A percentile compares a stretch with the other conserved stretches of the same genome.
Evolutionary conservation across 2,113 vertebrate species (phyloP).

Genomic region (Podocnemis expansa): DNA sequence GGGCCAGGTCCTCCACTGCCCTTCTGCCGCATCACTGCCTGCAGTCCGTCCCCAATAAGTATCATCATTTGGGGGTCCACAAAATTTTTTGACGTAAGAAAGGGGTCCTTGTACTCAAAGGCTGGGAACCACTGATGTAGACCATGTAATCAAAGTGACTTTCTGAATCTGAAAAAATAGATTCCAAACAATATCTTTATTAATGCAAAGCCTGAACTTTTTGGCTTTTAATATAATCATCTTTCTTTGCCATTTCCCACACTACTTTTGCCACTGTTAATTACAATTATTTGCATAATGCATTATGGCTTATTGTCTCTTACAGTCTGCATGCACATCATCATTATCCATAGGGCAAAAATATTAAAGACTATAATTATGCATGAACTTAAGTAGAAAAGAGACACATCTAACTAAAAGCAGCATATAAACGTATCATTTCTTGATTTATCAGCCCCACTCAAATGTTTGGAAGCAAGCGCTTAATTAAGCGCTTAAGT

Average conservation of each 20-base stretch:
- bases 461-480: background rate
- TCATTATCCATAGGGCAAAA: background rate
- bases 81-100: too few species aligned
- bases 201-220: background rate
- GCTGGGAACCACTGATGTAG: too few species aligned
- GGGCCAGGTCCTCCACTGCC: too few species aligned
- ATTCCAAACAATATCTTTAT: background rate
- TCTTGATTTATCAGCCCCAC: background rate
- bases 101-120: too few species aligned
- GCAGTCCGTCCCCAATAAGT: too few species aligned
- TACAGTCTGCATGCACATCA: background rate
- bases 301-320: background rate
- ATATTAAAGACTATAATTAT: background rate
- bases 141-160: background rate
- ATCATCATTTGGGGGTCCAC: too few species aligned
- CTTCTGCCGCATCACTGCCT: too few species aligned
- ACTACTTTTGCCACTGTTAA: background rate
- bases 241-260: background rate
- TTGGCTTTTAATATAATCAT: background rate
- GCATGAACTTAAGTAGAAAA: background rate
- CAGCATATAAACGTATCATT: too few species aligned
- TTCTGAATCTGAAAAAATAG: background rate
- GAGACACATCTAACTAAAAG: too few species aligned
- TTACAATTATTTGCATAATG: background rate
- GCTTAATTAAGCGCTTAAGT: background rate